A percentile compares a stretch with the other conserved stretches of the same genome.
These are phyloP conservation scores for Thamnophis elegans DNA, from an alignment of 2,797 vertebrate genomes.

Conservation along the genomic window DNA sequence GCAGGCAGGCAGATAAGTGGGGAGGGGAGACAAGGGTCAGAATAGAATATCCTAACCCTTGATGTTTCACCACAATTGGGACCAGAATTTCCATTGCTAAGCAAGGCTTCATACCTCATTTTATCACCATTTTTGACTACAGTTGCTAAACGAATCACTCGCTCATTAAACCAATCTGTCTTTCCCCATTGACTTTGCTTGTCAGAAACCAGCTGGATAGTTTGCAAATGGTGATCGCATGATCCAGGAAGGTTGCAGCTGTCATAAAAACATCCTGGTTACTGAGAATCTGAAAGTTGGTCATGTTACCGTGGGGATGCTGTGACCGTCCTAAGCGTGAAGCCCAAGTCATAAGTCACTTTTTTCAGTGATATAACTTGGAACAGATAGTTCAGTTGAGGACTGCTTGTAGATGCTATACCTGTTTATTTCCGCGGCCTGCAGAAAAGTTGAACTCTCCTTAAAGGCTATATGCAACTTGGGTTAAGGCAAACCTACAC, in stretches of 20 bases:
- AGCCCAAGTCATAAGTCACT: neutral
- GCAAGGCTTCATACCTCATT: neutral
- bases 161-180: neutral
- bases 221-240: neutral
- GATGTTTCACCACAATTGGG: neutral
- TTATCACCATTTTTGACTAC: neutral
- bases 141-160: neutral
- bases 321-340: neutral
- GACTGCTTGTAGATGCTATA: neutral
- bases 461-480: neutral
- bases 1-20: neutral
- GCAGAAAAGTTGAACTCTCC: neutral
- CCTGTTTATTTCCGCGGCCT: neutral
- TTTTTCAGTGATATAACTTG: neutral
- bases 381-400: neutral
- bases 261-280: neutral
- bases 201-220: neutral
- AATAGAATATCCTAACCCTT: neutral
- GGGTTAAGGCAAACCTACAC: conserved; percentile 10
- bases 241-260: neutral
- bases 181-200: neutral
- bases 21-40: neutral
- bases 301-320: neutral
- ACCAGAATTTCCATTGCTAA: neutral
- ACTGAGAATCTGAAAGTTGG: neutral